These are phyloP conservation scores for Parapsyche elsis DNA, from an alignment of 1,140 invertebrate genomes.

Conservation along the genomic window DNA sequence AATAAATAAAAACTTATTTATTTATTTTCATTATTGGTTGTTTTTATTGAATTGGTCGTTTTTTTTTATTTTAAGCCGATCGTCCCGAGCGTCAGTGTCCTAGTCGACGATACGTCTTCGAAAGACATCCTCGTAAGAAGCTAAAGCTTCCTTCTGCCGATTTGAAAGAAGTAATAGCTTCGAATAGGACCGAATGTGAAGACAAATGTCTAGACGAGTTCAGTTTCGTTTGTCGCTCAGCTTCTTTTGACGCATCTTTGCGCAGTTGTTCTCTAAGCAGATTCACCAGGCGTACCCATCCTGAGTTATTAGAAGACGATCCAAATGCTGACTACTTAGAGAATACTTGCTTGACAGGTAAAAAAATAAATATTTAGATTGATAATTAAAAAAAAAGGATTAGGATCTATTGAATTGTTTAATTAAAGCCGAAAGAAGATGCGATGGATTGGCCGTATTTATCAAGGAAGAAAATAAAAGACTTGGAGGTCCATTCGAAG, in stretches of 20 bases:
- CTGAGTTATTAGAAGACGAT: slow-evolving; percentile 84
- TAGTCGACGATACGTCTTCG: slow-evolving; percentile 87
- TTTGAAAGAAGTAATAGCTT: slow-evolving; percentile 81
- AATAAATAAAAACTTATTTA: too few species aligned
- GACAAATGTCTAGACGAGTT: slow-evolving; percentile 91
- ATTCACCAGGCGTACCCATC: slow-evolving; percentile 86
- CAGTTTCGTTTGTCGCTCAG: slow-evolving; percentile 87
- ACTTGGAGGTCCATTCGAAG: slow-evolving; percentile 87
- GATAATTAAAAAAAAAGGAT: neutral
- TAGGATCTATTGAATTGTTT: slow-evolving; percentile 47
- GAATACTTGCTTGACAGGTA: slow-evolving; percentile 90
- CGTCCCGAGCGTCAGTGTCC: slow-evolving; percentile 88
- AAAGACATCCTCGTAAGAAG: slow-evolving; percentile 85
- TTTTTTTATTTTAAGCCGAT: slow-evolving; percentile 76
- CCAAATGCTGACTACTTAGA: slow-evolving; percentile 90
- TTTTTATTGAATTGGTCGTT: neutral
- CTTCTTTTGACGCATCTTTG: slow-evolving; percentile 80
- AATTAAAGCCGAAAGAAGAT: slow-evolving; percentile 79
- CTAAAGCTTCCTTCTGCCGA: slow-evolving; percentile 81
- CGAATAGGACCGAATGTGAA: slow-evolving; percentile 89
- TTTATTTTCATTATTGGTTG: slow-evolving; percentile 4
- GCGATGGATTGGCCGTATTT: slow-evolving; percentile 86
- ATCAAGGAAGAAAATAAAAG: slow-evolving; percentile 90
- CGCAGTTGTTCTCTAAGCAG: slow-evolving; percentile 82
- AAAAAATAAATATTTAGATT: neutral